Base-by-base conservation (phyloP, 2,797 vertebrate species). In the Bradypus variegatus region DNA sequence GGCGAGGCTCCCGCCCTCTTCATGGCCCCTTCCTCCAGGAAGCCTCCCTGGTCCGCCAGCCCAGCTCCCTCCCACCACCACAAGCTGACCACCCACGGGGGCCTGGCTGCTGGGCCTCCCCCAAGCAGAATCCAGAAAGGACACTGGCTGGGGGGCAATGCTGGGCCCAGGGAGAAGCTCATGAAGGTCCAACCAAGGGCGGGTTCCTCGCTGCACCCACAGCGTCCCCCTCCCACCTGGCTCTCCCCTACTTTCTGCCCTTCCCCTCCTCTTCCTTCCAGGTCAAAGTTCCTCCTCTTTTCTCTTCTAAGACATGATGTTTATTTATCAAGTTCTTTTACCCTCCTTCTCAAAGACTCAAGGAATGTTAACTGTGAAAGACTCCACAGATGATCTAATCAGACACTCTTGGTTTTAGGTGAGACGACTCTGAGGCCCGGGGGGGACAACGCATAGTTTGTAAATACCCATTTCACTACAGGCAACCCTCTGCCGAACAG, bases 321-420 rank as follows among this genome's bases (percentile, higher is more conserved):
- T 65, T 70, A 33, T 25, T 82, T 62, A 75, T 60, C 79, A 90
- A 84, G 84, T 88, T 60, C n/a, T 79, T 75, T 92, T 92, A 84
- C 88, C 70, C 3, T 48, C 77, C 12, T 33, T 70, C 69, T 81
- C n/a, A 65, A 25, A 86, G 69, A 45, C 77, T 83, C 48, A 6
- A 41, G n/a, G 29, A 83, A 90, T 64, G 76, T 21, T 70, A 64
- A 55, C 33, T 9, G n/a, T 27, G 50, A 23, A 67, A 41, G 45
- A n/a, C 36, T 85, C 31, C 55, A 19, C 12, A 33, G 41, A 27
- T 38, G 27, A 79, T 15, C 65, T 38, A 65, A 85, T 80, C 65
- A 31, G 6, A 33, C 72, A 5, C 3, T 38, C 27, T 9, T 12
- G 33, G 41, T 33, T 16, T 36, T 33, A 31, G n/a, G 27, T 4